A percentile compares a stretch with the other conserved stretches of the same genome.
Conservation (phyloP, 2,113 vertebrate species). For the Perca schrenkii region DNA sequence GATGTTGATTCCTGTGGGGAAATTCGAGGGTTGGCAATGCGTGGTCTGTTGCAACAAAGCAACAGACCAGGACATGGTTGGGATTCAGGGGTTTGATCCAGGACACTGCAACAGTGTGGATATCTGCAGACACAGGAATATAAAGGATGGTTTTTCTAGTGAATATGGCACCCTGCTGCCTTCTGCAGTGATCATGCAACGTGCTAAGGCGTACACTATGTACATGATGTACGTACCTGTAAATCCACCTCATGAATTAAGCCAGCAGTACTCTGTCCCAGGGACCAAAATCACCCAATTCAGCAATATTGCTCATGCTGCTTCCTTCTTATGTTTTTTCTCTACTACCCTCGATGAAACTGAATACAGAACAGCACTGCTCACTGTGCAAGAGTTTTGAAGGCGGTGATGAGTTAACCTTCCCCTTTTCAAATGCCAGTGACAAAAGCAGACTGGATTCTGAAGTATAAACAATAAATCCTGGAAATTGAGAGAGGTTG, state of each 20-base stretch:
- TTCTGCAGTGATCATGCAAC: background rate
- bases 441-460: slow-evolving; percentile 40
- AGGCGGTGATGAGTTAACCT: slow-evolving; percentile 55
- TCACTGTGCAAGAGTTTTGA: slow-evolving; percentile 16
- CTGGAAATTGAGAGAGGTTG: slow-evolving; percentile 35
- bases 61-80: background rate
- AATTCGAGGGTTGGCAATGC: background rate
- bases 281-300: background rate
- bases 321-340: background rate
- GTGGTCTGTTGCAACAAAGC: background rate
- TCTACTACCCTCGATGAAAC: slow-evolving; percentile 35
- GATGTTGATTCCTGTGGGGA: background rate
- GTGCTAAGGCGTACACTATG: no score
- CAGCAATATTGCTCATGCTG: background rate
- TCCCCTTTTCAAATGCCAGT: slow-evolving; percentile 55
- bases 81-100: slow-evolving; percentile 1
- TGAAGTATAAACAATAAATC: slow-evolving; percentile 40
- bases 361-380: slow-evolving; percentile 44
- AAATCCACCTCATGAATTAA: background rate
- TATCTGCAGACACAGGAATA: background rate
- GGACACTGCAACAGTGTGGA: background rate
- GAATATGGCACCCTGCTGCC: background rate
- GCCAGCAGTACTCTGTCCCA: background rate
- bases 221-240: background rate
- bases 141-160: background rate